Evolutionary conservation across 2,888 invertebrate genomes (phyloP).

Genomic region (Argyresthia albistria): DNA sequence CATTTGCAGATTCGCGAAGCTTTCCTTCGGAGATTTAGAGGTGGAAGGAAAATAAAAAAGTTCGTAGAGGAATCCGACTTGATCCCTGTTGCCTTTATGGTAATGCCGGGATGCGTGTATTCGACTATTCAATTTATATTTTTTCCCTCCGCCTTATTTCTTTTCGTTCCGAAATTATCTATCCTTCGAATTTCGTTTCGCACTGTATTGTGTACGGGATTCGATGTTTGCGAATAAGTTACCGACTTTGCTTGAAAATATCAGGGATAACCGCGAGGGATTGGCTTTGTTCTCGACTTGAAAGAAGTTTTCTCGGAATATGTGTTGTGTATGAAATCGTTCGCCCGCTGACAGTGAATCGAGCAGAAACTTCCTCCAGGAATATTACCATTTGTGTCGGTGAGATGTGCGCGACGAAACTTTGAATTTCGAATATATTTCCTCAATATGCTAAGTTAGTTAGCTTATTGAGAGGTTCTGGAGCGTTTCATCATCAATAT

Average conservation of each 20-base stretch:
- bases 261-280: constrained; percentile 65
- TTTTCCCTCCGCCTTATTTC: constrained; percentile 68
- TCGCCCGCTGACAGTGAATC: constrained; percentile 23
- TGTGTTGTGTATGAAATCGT: constrained; percentile 58
- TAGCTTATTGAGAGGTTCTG: too few relatives aligned
- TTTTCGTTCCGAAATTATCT: constrained; percentile 66
- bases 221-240: constrained; percentile 70
- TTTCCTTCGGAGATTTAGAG: constrained; percentile 70
- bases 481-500: too few relatives aligned
- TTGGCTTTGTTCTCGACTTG: constrained; percentile 69
- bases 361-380: constrained; percentile 14
- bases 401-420: constrained; percentile 1
- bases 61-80: constrained; percentile 69
- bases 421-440: constrained; percentile 2
- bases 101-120: constrained; percentile 71
- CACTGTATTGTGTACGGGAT: constrained; percentile 69
- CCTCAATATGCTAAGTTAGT: background rate
- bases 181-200: constrained; percentile 71
- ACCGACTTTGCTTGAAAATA: constrained; percentile 59
- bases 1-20: constrained; percentile 73
- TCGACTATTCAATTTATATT: constrained; percentile 72
- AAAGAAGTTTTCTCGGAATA: constrained; percentile 65
- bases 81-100: constrained; percentile 71
- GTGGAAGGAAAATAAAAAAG: constrained; percentile 73
- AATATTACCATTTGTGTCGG: constrained; percentile 1